These are phyloP conservation scores for Sciurus carolinensis DNA, from an alignment of 2,797 vertebrate genomes.

Conservation along the genomic window DNA sequence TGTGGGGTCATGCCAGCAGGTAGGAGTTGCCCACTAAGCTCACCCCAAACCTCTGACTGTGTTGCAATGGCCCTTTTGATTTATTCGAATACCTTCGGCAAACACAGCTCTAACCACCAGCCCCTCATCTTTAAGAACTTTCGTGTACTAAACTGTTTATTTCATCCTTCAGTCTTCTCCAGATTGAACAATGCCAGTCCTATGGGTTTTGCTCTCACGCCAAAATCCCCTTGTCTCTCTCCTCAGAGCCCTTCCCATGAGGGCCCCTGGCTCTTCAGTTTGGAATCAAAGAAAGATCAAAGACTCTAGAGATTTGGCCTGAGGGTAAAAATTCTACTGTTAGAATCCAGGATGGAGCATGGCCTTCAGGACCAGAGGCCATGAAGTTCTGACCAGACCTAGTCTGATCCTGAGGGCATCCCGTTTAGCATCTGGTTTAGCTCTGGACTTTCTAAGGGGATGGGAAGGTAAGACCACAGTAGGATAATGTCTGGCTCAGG, in stretches of 20 bases:
- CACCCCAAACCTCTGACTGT: background rate
- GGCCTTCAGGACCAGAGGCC: background rate
- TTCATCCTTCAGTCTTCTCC: background rate
- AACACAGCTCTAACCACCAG: too few species aligned
- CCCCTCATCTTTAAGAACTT: too few species aligned
- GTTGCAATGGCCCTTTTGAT: too few species aligned
- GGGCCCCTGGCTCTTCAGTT: background rate
- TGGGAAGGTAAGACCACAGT: fast-evolving
- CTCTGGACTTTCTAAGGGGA: background rate
- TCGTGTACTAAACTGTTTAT: too few species aligned
- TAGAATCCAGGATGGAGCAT: background rate
- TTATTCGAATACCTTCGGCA: too few species aligned
- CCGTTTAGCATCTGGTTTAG: background rate
- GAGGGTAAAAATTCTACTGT: background rate
- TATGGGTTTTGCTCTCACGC: fast-evolving
- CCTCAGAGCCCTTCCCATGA: background rate
- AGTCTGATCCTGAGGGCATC: background rate
- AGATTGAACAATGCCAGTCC: background rate
- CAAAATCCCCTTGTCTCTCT: background rate
- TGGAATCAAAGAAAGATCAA: background rate
- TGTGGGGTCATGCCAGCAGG: background rate
- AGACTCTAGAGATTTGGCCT: background rate
- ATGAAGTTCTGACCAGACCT: background rate
- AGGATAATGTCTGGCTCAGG: background rate
- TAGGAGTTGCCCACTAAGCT: background rate